These are phyloP conservation scores for Hydriomena furcata DNA, from an alignment of 2,888 invertebrate genomes.

Conservation along the genomic window DNA sequence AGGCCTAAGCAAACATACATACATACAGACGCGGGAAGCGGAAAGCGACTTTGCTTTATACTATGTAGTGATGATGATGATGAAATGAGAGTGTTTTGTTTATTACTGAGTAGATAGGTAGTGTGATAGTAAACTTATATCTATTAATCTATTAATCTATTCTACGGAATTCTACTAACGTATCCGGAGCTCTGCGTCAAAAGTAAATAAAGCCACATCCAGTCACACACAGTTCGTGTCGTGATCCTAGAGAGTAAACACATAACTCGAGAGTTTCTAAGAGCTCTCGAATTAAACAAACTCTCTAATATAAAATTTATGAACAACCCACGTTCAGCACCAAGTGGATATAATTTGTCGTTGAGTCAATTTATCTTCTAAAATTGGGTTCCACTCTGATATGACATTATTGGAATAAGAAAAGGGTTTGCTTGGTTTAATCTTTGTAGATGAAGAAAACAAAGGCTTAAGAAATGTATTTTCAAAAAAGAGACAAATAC, in stretches of 20 bases:
- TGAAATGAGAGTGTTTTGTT: too few species aligned
- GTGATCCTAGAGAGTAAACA: conserved; percentile 38
- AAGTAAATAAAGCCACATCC: conserved; percentile 12
- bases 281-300: conserved; percentile 48
- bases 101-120: too few species aligned
- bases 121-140: too few species aligned
- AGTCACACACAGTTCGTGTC: conserved; percentile 19
- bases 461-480: too few species aligned
- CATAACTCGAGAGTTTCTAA: conserved; percentile 24
- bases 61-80: too few species aligned
- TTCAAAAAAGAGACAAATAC: too few species aligned
- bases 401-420: conserved; percentile 13
- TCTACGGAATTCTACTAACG: too few species aligned
- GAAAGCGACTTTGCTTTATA: too few species aligned
- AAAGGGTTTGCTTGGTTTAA: conserved; percentile 12
- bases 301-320: conserved; percentile 54
- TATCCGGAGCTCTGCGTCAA: not conserved
- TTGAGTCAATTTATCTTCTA: conserved; percentile 48
- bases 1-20: too few species aligned
- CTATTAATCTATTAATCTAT: too few species aligned
- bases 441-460: too few species aligned
- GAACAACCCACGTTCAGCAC: conserved; percentile 36
- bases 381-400: conserved; percentile 39
- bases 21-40: too few species aligned
- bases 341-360: conserved; percentile 50